Base-by-base conservation (phyloP, 2,797 vertebrate genomes). In the Discoglossus pictus region DNA sequence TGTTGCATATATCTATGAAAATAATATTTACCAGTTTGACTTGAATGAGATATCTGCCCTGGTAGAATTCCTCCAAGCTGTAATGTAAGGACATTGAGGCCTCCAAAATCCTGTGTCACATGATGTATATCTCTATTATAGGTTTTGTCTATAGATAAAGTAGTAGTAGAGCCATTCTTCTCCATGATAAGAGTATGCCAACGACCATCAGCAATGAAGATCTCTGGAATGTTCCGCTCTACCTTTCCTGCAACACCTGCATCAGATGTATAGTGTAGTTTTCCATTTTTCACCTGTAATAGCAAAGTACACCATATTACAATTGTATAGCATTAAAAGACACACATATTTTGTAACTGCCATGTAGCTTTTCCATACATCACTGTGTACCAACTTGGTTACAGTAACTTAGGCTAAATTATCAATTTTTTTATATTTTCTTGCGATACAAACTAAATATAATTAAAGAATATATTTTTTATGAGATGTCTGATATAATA, bases 31-130 rank as follows among this genome's bases (percentile, higher is more conserved):
- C 97, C 96, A 90, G 91, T 80, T 48, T 81, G 82, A 4, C 82
- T 79, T 64, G 89, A 94, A 76, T 90, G 91, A 65, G 89, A 88
- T 34, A 84, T 82, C 0, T 91, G 87, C 35, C 86, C 90, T 0
- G 89, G 78, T 2, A 93, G 92, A 48, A 93, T 88, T 40, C 97
- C 97, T 40, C 97, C 97, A 13, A 99, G 85, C 3, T 95, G 97
- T n/a, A 98, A 73, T 2, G 92, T 95, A 38, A 94, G 78, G 25
- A 99, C 93, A 0, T 89, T 75, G 0, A 96, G 82, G 1, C 96
- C 95, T 2, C 96, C 94, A 0, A 99, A 99, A 82, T 99, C 93
- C 77, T 99, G 97, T 0, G 96, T 98, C 24, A 87, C 23, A 0
- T 93, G 95, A 47, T 84, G 80, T 27, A 98, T 88, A 25, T 94